Conservation (phyloP, 2,888 invertebrate species). For the Scaptomyza polygonia region DNA sequence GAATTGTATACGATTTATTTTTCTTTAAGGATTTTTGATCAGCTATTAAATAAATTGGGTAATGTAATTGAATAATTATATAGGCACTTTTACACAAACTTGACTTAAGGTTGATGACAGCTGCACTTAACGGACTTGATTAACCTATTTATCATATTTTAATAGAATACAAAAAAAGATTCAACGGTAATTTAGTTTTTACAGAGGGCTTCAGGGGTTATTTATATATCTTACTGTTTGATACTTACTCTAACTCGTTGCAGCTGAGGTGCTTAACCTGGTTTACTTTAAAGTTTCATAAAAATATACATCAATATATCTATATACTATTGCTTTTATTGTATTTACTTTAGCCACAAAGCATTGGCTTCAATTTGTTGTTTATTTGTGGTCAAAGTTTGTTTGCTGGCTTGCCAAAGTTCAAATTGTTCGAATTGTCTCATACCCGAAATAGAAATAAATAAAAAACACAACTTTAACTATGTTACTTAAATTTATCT, state of each 20-base stretch:
- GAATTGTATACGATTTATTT: too few relatives aligned
- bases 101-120: neutral
- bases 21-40: too few relatives aligned
- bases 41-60: too few relatives aligned
- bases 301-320: too few relatives aligned
- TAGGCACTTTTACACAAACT: too few relatives aligned
- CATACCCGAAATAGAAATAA: constrained; percentile 10
- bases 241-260: neutral
- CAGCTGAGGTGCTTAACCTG: constrained; percentile 51
- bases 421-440: constrained; percentile 47
- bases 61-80: too few relatives aligned
- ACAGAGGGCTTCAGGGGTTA: too few relatives aligned
- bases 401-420: constrained; percentile 39
- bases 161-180: too few relatives aligned
- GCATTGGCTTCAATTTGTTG: constrained; percentile 47
- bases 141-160: neutral
- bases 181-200: too few relatives aligned
- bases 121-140: neutral
- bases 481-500: constrained; percentile 18
- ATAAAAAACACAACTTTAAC: constrained; percentile 26
- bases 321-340: too few relatives aligned
- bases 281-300: constrained; percentile 41
- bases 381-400: constrained; percentile 54
- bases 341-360: constrained; percentile 43
- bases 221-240: too few relatives aligned